A percentile compares a stretch with the other conserved stretches of the same genome.
These are phyloP conservation scores for Formica selysi DNA, from an alignment of 1,140 invertebrate species.

Conservation along the genomic window DNA sequence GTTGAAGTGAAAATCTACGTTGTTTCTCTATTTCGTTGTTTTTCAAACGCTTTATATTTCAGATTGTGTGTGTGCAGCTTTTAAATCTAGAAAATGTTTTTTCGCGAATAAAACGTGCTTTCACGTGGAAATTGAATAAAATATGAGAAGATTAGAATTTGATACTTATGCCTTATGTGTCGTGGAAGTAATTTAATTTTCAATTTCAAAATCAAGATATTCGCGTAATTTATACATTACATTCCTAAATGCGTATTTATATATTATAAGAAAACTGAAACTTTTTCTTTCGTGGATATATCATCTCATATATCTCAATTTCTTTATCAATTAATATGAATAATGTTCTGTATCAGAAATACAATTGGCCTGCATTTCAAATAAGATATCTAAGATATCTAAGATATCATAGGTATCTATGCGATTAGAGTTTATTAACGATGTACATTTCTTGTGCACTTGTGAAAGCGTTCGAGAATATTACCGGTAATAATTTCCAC, in stretches of 20 bases:
- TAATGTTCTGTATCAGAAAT: background rate
- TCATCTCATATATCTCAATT: background rate
- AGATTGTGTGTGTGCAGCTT: background rate
- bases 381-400: too few species aligned
- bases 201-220: background rate
- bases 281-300: background rate
- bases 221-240: background rate
- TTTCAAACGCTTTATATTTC: constrained; percentile 13
- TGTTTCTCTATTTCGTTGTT: constrained; percentile 20
- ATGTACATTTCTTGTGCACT: constrained; percentile 38
- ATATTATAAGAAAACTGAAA: background rate
- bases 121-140: background rate
- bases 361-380: constrained; percentile 29
- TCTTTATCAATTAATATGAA: background rate
- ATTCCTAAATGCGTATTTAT: background rate
- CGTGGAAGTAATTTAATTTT: background rate
- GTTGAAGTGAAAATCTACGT: constrained; percentile 52
- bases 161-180: background rate
- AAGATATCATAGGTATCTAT: constrained; percentile 18
- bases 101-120: background rate
- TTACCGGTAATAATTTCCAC: constrained; percentile 38
- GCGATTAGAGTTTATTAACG: constrained; percentile 41
- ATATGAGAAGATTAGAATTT: background rate
- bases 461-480: constrained; percentile 10
- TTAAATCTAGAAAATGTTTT: background rate